These are phyloP conservation scores for Malurus alboscapulatus DNA, from an alignment of 2,113 vertebrate species.

Conservation along the genomic window DNA sequence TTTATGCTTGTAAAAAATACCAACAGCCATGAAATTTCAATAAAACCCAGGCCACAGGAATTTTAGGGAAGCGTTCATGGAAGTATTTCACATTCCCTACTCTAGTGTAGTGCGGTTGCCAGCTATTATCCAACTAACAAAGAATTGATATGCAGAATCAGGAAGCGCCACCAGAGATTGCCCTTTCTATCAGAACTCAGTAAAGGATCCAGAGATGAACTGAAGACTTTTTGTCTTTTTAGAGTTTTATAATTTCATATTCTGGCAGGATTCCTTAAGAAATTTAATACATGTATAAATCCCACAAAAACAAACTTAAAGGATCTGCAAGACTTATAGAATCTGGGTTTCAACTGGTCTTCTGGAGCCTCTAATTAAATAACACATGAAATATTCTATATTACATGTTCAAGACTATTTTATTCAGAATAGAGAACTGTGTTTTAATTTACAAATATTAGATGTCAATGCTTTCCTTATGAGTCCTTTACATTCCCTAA, in stretches of 20 bases:
- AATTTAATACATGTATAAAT: neutral
- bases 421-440: neutral
- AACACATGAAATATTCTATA: neutral
- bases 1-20: neutral
- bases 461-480: neutral
- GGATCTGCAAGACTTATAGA: neutral
- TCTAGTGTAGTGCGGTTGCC: neutral
- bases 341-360: neutral
- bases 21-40: neutral
- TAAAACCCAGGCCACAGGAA: neutral
- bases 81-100: neutral
- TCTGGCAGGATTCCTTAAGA: neutral
- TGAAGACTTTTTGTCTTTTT: neutral
- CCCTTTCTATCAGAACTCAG: neutral
- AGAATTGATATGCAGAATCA: neutral
- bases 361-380: neutral
- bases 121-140: neutral
- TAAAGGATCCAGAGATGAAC: neutral
- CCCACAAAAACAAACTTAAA: neutral
- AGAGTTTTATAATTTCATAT: neutral
- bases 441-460: slow-evolving; percentile 16
- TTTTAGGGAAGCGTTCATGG: neutral
- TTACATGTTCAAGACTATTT: neutral
- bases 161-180: neutral
- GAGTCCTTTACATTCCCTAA: neutral